A percentile compares a stretch with the other conserved stretches of the same genome.
Evolutionary conservation across 2,888 invertebrate species (phyloP).

Genomic region (Electrophaes corylata): DNA sequence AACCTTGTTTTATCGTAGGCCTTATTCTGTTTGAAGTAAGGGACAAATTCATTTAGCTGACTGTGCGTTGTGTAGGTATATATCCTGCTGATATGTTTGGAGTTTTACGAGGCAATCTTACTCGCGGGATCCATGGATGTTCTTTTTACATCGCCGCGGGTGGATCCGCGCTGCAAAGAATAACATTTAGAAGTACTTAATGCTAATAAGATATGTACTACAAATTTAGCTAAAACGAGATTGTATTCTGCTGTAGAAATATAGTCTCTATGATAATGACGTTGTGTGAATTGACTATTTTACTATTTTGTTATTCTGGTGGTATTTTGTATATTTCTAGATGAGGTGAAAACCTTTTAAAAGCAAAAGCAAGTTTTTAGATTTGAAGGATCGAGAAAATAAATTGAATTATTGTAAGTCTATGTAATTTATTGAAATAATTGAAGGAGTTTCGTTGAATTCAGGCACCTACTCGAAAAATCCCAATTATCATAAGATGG

Average conservation of each 20-base stretch:
- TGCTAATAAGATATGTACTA: constrained; percentile 21
- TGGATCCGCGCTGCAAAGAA: constrained; percentile 56
- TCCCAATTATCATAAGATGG: not conserved
- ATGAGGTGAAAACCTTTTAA: too few relatives aligned
- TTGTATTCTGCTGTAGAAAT: constrained; percentile 11
- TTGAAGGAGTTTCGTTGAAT: too few relatives aligned
- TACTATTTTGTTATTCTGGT: too few relatives aligned
- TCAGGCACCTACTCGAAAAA: not conserved
- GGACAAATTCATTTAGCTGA: constrained; percentile 18
- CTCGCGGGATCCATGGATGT: constrained; percentile 67
- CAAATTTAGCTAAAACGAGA: constrained; percentile 13
- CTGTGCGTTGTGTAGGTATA: constrained; percentile 19
- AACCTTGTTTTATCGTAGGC: constrained; percentile 16
- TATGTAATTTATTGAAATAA: too few relatives aligned
- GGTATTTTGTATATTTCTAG: too few relatives aligned
- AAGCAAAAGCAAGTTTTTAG: too few relatives aligned
- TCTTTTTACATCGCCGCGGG: constrained; percentile 71
- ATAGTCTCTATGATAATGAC: too few relatives aligned
- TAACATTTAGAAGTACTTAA: constrained; percentile 42
- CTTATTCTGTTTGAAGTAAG: constrained; percentile 21
- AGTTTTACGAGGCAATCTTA: constrained; percentile 76
- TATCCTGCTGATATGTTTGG: constrained; percentile 44
- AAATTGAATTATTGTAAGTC: too few relatives aligned
- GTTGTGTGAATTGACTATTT: too few relatives aligned
- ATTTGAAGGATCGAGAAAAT: too few relatives aligned